Percentiles rank a stretch among this genome's conserved stretches.
Conservation (phyloP, 2,888 invertebrate genomes). For the Syrista parreyssii region DNA sequence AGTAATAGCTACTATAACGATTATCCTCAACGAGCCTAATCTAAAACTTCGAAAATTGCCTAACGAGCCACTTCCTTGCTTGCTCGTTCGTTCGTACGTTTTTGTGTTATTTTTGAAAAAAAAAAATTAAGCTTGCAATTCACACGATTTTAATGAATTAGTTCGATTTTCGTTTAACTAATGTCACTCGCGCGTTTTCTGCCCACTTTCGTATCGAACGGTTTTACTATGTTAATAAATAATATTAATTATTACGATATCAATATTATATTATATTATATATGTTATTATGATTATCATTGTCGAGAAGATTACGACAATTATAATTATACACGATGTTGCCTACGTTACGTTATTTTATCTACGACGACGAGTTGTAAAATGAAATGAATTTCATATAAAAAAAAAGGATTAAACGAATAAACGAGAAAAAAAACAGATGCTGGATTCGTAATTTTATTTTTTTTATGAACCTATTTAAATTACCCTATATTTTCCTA, state of each 20-base stretch:
- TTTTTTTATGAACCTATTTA: background rate
- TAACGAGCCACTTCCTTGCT: background rate
- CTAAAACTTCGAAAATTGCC: background rate
- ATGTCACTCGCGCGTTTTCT: background rate
- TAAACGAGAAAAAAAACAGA: background rate
- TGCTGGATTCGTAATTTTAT: background rate
- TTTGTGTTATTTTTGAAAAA: background rate
- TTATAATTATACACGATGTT: slow-evolving; percentile 51
- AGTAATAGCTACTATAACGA: background rate
- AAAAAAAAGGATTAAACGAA: background rate
- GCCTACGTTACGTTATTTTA: slow-evolving; percentile 53
- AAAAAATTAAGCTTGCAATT: background rate
- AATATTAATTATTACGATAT: slow-evolving; percentile 13
- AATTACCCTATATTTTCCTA: background rate
- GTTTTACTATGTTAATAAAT: slow-evolving; percentile 14
- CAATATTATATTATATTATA: slow-evolving; percentile 23
- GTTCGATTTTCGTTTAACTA: background rate
- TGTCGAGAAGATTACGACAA: slow-evolving; percentile 37
- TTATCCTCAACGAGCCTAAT: background rate
- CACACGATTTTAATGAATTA: background rate
- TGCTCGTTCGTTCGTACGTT: background rate
- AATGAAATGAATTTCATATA: slow-evolving; percentile 23
- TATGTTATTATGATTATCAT: slow-evolving; percentile 38
- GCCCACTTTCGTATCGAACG: background rate
- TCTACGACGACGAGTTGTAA: slow-evolving; percentile 50